Conservation (phyloP, 2,113 vertebrate species). For the Anser cygnoides region DNA sequence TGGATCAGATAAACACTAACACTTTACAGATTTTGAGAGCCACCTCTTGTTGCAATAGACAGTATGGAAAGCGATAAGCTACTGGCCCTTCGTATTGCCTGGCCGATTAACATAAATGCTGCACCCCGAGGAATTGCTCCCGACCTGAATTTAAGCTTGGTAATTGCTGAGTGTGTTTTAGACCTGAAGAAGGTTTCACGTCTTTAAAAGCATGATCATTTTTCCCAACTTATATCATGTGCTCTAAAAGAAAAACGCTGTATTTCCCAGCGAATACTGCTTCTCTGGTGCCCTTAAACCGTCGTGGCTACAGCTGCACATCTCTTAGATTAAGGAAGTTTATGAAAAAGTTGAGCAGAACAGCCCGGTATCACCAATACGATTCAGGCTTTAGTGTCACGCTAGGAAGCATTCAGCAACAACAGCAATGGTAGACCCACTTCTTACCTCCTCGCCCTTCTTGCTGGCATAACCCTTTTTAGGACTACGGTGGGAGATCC, state of each 20-base stretch:
- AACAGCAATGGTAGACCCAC: neutral
- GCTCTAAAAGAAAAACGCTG: neutral
- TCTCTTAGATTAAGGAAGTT: neutral
- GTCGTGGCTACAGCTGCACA: neutral
- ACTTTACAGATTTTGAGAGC: neutral
- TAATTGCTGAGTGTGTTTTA: neutral
- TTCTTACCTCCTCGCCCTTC: neutral
- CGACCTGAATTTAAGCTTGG: neutral
- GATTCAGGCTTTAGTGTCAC: neutral
- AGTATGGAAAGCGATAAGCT: neutral
- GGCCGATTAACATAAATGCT: neutral
- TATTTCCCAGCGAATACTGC: neutral
- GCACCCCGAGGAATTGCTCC: neutral
- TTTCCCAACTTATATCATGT: neutral
- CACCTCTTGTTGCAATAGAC: neutral
- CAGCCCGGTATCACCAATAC: neutral
- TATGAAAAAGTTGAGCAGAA: neutral
- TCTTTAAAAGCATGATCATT: neutral
- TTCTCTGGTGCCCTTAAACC: neutral
- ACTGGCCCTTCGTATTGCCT: neutral
- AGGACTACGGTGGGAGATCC: neutral
- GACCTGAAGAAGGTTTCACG: neutral
- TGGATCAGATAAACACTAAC: neutral
- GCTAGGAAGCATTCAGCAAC: neutral
- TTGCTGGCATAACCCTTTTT: neutral